Base-by-base conservation (phyloP, 2,797 vertebrate species). In the Semotilus atromaculatus region DNA sequence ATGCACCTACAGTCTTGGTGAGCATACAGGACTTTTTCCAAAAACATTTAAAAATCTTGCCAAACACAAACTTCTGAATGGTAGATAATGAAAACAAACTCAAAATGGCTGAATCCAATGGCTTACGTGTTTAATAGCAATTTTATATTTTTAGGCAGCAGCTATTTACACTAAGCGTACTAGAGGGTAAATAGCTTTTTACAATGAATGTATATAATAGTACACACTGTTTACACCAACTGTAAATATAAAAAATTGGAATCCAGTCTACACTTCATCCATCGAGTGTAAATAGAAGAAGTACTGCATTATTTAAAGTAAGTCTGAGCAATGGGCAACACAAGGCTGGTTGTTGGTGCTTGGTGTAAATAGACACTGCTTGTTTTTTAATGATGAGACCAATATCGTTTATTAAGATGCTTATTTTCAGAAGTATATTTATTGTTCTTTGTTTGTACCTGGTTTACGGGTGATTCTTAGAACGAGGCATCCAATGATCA, bases 401-500 rank as follows among this genome's bases (percentile, higher is more conserved):
- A 26, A 1, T 45, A 10, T 43, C 2, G 18, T 19, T 0, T 19
- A 72, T 29, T 5, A 72, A 72, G 4, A 48, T 16, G 7, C 7
- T 9, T 10, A 3, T 48, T 48, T 8, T 76, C 16, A 48, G 13
- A 71, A 64, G 1, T 3, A 38, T 23, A 29, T 13, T 29, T 29
- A n/a, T 53, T 55, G 9, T 34, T 66, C 40, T 26, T 11, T 23
- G 2, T 31, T 36, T 26, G 55, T 77, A 95, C 95, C 93, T 94
- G 79, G 71, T 91, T 94, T 95, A 80, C 87, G 91, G 10, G 45
- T 68, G 26, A 92, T 0, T 91, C 87, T 93, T 36, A 94, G 83
- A 55, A 60, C 0, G 43, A 94, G 84, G 73, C 93, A 95, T 67
- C 93, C 94, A 1, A 93, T 18, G 11, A 94, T 86, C 68, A 94